phyloP scores from a whole-genome alignment of 30 jellyfish, hydroid and myxozoan genomes.

The Pseudorhiza aurosa region DNA sequence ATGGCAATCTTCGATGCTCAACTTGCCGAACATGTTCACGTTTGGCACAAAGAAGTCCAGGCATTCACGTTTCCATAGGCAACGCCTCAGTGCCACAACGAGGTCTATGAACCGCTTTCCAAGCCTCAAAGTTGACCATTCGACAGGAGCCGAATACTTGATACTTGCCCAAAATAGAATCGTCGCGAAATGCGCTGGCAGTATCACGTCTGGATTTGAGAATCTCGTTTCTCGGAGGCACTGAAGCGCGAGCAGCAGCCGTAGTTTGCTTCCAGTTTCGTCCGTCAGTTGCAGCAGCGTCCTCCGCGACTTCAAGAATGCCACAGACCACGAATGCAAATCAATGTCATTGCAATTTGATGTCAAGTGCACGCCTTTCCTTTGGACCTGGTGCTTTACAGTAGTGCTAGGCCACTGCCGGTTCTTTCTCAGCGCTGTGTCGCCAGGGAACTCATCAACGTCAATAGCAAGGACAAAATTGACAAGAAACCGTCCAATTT shows the following conservation, averaged over 20 bases:
- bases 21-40: constrained; percentile 57
- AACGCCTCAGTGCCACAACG: constrained; percentile 79
- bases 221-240: constrained; percentile 69
- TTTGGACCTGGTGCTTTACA: constrained; percentile 37
- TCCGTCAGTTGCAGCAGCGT: constrained; percentile 70
- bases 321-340: constrained; percentile 85
- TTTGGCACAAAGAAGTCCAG: constrained; percentile 83
- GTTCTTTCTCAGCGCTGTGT: constrained; percentile 15
- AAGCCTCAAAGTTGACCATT: constrained; percentile 69
- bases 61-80: constrained; percentile 80
- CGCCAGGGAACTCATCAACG: constrained; percentile 62
- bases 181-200: constrained; percentile 83
- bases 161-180: constrained; percentile 83
- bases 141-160: constrained; percentile 64
- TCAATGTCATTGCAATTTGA: constrained; percentile 50
- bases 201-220: constrained; percentile 66
- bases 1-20: constrained; percentile 36
- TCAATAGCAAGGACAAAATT: constrained; percentile 69
- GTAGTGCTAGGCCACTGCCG: constrained; percentile 82
- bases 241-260: constrained; percentile 78
- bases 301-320: constrained; percentile 76
- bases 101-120: constrained; percentile 87
- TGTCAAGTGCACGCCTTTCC: constrained; percentile 81
- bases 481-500: constrained; percentile 49
- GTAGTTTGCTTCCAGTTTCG: constrained; percentile 61